Conservation (phyloP, 2,888 invertebrate species). For the Parnassius apollo region DNA sequence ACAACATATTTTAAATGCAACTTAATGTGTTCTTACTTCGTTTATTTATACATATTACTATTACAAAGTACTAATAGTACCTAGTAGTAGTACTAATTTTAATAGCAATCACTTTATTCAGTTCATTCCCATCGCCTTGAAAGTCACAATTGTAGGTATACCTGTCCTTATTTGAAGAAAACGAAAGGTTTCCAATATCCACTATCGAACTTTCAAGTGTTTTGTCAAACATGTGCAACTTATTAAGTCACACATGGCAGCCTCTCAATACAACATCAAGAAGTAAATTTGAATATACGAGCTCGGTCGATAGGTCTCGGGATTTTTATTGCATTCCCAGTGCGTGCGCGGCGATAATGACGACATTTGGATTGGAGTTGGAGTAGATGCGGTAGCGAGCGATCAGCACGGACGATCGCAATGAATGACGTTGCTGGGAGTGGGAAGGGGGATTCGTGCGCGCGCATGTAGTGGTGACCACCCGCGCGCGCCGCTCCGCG, state of each 20-base stretch:
- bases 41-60: too few species aligned
- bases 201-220: neutral
- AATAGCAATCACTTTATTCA: too few species aligned
- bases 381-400: conserved; percentile 71
- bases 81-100: too few species aligned
- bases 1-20: too few species aligned
- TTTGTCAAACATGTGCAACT: neutral
- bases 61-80: too few species aligned
- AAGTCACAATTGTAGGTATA: too few species aligned
- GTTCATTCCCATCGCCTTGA: too few species aligned
- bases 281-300: conserved; percentile 52
- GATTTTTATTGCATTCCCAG: conserved; percentile 65
- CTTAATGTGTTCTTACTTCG: too few species aligned
- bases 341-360: conserved; percentile 74
- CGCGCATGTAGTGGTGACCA: conserved; percentile 77
- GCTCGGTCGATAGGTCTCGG: conserved; percentile 51
- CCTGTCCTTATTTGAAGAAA: too few species aligned
- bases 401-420: conserved; percentile 75
- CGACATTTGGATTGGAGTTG: conserved; percentile 77
- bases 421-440: conserved; percentile 71
- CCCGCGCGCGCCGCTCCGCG: conserved; percentile 78
- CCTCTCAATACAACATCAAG: conserved; percentile 21
- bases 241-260: conserved; percentile 5
- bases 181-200: neutral
- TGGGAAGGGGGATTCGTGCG: conserved; percentile 48